Conservation (phyloP, 2,797 vertebrate genomes). For the Austrolebias charrua region DNA sequence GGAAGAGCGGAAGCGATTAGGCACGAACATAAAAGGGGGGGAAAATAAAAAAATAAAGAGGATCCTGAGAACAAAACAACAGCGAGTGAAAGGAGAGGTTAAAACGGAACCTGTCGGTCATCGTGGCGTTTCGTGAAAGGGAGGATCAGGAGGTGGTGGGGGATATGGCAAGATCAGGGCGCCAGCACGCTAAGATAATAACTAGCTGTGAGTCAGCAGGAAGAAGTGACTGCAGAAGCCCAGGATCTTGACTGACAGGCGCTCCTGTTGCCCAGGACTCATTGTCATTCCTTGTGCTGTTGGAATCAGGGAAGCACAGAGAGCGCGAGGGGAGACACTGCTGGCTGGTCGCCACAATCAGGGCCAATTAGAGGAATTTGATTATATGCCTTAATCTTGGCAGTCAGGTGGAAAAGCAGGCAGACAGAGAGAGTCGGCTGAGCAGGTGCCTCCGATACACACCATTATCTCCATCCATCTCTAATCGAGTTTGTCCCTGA, state of each 20-base stretch:
- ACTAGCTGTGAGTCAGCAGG: slow-evolving; percentile 38
- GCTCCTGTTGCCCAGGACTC: slow-evolving; percentile 5
- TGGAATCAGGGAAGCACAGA: slow-evolving; percentile 3
- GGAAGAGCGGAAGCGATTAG: slow-evolving; percentile 37
- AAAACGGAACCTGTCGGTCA: not conserved
- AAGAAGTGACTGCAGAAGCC: slow-evolving; percentile 9
- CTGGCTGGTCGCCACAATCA: slow-evolving; percentile 46
- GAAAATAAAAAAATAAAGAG: not conserved
- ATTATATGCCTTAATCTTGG: slow-evolving; percentile 65
- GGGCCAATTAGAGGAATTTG: slow-evolving; percentile 64
- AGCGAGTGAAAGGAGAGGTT: not conserved
- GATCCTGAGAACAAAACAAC: slow-evolving; percentile 1
- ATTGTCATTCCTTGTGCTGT: slow-evolving; percentile 35
- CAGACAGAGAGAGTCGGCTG: slow-evolving; percentile 47
- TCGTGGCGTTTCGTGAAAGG: slow-evolving; percentile 21
- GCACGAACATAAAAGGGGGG: slow-evolving; percentile 16
- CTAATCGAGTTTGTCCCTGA: slow-evolving; percentile 51
- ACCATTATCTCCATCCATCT: slow-evolving; percentile 53
- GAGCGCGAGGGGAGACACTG: slow-evolving; percentile 23
- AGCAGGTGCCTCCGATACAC: slow-evolving; percentile 60
- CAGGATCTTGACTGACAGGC: slow-evolving; percentile 56
- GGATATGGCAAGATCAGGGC: slow-evolving; percentile 31
- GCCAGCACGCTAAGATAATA: slow-evolving; percentile 37
- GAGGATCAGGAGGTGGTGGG: slow-evolving; percentile 18
- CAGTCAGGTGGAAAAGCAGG: slow-evolving; percentile 63